Evolutionary conservation across 2,113 vertebrate species (phyloP), one percentile per base, ranked within the genome.

Genomic region (Gadus chalcogrammus): DNA sequence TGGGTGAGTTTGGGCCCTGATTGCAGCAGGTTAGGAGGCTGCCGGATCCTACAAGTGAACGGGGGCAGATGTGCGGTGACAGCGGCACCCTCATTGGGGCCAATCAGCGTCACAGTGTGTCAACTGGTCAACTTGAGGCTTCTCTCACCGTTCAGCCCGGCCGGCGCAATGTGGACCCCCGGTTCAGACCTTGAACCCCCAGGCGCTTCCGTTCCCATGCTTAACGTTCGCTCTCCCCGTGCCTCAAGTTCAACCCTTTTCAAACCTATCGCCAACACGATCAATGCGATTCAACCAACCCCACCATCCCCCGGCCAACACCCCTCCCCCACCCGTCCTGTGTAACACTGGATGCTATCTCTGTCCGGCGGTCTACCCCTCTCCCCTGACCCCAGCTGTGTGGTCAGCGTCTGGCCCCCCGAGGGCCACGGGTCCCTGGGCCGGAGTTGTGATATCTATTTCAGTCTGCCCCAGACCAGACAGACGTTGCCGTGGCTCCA

Each of bases 21-120:
- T 94, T 84, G 94, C 94, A 86, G 95, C 95, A 6, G 96, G 95
- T 92, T 96, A 92, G 15, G 92, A 94, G 77, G 94, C 95, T 90
- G 96, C 95, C 93, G 94, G 94, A 85, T 95, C 96, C 93, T 97
- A 97, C 92, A 97, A 98, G 91, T 96, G 96, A 97, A 91, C 92
- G 93, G 85, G 42, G 82, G 83, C 87, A 92, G 88, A 92, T 91
- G 88, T 88, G 87, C 86, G 84, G 77, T 93, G 91, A 93, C 92
- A 92, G 90, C 85, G 76, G 81, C 78, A 79, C 76, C 83, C 92
- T 95, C 88, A 86, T 95, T 94, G 92, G 86, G 81, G 72, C 80
- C 83, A 91, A 94, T 93, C 92, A 93, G 89, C 82, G 78, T 93
- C 93, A 92, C 79, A 81, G 76, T 80, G 85, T 92, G 91, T 91